Conservation (phyloP, 2,888 invertebrate genomes). For the Tachina lurida region DNA sequence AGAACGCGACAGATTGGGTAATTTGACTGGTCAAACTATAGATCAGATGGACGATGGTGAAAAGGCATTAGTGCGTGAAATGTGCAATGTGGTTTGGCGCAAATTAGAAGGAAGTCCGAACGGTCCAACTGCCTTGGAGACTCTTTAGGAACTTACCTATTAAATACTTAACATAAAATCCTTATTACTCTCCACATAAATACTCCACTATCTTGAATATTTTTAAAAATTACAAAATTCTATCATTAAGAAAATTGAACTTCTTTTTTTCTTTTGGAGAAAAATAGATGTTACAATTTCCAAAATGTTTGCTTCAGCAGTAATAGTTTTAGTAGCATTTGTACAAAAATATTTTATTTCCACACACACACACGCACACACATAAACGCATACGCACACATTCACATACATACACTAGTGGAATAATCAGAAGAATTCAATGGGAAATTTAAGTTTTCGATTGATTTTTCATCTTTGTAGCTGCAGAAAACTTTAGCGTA, state of each 20-base stretch:
- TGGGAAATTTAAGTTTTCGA: not conserved
- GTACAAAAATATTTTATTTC: constrained; percentile 61
- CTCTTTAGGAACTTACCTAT: constrained; percentile 75
- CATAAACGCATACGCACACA: not conserved
- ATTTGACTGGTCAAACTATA: constrained; percentile 78
- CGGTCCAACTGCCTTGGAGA: constrained; percentile 78
- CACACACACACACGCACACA: not conserved
- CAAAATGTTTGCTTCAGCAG: not conserved
- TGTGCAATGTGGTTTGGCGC: constrained; percentile 98
- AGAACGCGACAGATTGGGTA: constrained; percentile 87
- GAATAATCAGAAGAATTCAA: not conserved
- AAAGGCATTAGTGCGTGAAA: constrained; percentile 95
- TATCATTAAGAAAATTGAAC: constrained; percentile 16
- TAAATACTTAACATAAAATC: not conserved
- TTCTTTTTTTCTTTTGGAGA: constrained; percentile 52
- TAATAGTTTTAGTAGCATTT: constrained; percentile 53
- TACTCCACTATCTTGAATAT: not conserved
- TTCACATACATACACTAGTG: constrained; percentile 6
- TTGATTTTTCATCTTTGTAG: not conserved
- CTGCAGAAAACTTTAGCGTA: not conserved
- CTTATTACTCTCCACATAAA: not conserved
- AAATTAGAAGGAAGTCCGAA: constrained; percentile 94
- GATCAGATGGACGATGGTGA: constrained; percentile 92
- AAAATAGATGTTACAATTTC: constrained; percentile 53
- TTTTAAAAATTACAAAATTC: not conserved